A percentile compares a stretch with the other conserved stretches of the same genome.
Evolutionary conservation across 2,888 invertebrate species (phyloP).

Genomic region (Selenia dentaria): DNA sequence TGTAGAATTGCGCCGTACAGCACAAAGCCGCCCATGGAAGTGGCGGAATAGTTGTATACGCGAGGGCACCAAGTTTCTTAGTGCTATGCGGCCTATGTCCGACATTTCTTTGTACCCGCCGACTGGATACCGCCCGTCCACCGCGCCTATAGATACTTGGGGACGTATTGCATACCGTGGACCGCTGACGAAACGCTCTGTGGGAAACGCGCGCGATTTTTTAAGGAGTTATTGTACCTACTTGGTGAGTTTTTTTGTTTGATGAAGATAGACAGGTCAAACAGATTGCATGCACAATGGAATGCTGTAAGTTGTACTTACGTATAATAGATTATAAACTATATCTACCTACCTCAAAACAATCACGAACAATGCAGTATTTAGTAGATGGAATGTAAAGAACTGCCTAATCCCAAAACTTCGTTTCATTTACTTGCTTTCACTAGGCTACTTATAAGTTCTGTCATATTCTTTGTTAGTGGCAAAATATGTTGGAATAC

Average conservation of each 20-base stretch:
- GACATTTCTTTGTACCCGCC: constrained; percentile 73
- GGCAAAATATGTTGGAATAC: no score
- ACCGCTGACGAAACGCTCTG: constrained; percentile 44
- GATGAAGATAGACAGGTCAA: constrained; percentile 13
- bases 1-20: constrained; percentile 34
- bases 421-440: no score
- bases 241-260: constrained; percentile 2
- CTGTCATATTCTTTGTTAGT: no score
- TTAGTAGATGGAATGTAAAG: no score
- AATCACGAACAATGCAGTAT: no score
- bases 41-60: constrained; percentile 74
- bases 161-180: constrained; percentile 14
- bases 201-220: constrained; percentile 26
- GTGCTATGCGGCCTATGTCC: constrained; percentile 71
- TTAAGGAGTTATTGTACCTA: constrained; percentile 4
- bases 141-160: constrained; percentile 6
- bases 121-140: constrained; percentile 36
- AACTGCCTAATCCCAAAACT: no score
- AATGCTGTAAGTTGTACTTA: not conserved
- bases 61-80: constrained; percentile 61
- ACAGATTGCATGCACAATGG: constrained; percentile 4
- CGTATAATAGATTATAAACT: no score
- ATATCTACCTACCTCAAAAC: no score
- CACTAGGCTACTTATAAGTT: no score
- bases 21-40: constrained; percentile 65